These are phyloP conservation scores for Caradrina kadenii DNA, from an alignment of 2,888 invertebrate species.

Conservation along the genomic window DNA sequence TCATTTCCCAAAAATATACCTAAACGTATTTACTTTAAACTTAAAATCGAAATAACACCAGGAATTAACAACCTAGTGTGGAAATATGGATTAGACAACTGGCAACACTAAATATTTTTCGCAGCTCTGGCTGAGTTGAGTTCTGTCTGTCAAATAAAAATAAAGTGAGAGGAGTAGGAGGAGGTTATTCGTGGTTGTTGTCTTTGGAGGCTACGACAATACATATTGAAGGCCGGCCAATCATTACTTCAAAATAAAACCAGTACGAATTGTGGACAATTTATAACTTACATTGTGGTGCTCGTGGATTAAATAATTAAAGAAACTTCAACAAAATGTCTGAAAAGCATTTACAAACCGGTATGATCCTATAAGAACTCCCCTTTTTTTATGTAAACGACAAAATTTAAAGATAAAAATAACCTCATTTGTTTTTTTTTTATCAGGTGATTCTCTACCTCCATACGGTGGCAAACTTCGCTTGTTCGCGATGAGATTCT, in stretches of 20 bases:
- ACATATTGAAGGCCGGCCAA: conserved; percentile 24
- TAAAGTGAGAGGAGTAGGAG: background rate
- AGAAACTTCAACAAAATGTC: conserved; percentile 71
- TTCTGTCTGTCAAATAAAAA: conserved; percentile 14
- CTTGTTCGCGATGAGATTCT: conserved; percentile 96
- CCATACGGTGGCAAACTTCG: conserved; percentile 92
- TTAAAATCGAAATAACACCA: too few relatives aligned
- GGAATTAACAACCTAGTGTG: background rate
- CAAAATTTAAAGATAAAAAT: conserved; percentile 14
- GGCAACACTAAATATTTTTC: conserved; percentile 18
- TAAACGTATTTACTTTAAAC: too few relatives aligned
- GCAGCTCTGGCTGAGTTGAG: background rate
- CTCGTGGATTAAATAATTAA: background rate
- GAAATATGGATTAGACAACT: conserved; percentile 1
- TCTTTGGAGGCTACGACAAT: background rate
- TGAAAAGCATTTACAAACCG: conserved; percentile 86
- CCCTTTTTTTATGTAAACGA: background rate
- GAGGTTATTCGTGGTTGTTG: background rate
- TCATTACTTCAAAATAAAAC: conserved; percentile 18
- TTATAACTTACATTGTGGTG: background rate
- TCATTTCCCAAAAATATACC: too few relatives aligned
- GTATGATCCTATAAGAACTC: conserved; percentile 64
- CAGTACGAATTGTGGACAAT: background rate
- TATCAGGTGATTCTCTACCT: conserved; percentile 92
- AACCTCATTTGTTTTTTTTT: conserved; percentile 49